Evolutionary conservation across 2,888 invertebrate species (phyloP), one percentile per base, ranked within the genome.

Genomic region (Thereva nobilitata): DNA sequence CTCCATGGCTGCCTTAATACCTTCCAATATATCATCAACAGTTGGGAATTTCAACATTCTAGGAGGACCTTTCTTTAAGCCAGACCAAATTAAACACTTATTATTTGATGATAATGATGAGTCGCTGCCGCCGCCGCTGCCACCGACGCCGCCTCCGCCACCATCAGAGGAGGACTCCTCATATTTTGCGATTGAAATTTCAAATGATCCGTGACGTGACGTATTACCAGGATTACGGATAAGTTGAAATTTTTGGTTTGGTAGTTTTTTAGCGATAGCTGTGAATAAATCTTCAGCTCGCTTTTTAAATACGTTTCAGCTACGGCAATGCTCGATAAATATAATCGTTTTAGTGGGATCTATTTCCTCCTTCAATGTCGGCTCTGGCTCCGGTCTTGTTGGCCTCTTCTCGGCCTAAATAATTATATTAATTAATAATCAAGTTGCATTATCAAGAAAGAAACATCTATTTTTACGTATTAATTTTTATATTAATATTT

Each of bases 311-410:
- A 78, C 78, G 53, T 74, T 75, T 77, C 79, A 80, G 68, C 77
- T 77, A n/a, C 77, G 76, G 49, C 79, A 80, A 68, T 79, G 79
- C 65, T 79, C 78, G 3, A 80, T 74, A 50, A 75, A 77, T 5
- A 80, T 73, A 42, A 78, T 76, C 2, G 79, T 76, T 70, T 23
- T 4, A 35, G 5, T 12, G 4, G n/a, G 8, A 45, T 67, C 57
- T 5, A 61, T 34, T 12, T 61, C 61, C 23, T 23, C 23, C 23
- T 23, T 23, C 23, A 23, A 23, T 23, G 23, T 23, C 23, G 23
- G 23, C 23, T 23, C 23, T 23, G 23, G 23, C 23, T 23, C 23
- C 23, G 23, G 23, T 23, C 23, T 23, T 23, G 23, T 2, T 23
- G 23, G 23, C 2, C 23, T 23, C 23, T 23, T 23, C 23, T 23